phyloP scores from a whole-genome alignment of 2,888 invertebrate genomes.

The Nebria brevicollis region DNA sequence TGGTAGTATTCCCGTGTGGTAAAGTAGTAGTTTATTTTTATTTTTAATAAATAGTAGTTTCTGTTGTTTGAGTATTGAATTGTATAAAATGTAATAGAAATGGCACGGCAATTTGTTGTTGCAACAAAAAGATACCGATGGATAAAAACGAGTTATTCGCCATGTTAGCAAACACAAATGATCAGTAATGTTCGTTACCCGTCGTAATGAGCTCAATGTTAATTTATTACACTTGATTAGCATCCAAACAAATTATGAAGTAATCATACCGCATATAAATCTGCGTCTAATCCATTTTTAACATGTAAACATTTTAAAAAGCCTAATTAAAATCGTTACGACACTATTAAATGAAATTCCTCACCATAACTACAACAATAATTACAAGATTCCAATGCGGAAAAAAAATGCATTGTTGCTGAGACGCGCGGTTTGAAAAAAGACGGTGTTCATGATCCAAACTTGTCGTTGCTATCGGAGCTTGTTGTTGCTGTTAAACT shows the following conservation, averaged over 20 bases:
- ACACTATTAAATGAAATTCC: conserved; percentile 19
- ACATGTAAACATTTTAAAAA: conserved; percentile 3
- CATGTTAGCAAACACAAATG: background rate
- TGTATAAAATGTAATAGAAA: too few relatives aligned
- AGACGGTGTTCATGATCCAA: background rate
- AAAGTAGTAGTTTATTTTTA: too few relatives aligned
- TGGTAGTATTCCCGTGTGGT: too few relatives aligned
- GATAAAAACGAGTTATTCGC: background rate
- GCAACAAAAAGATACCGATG: background rate
- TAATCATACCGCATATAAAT: conserved; percentile 5
- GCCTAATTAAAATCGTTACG: conserved; percentile 15
- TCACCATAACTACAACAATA: conserved; percentile 14
- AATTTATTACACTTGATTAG: background rate
- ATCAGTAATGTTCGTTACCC: background rate
- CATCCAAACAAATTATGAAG: conserved; percentile 8
- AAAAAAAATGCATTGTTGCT: conserved; percentile 16
- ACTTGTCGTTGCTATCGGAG: background rate
- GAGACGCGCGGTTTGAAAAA: background rate
- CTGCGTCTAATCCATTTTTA: conserved; percentile 12
- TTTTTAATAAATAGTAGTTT: too few relatives aligned
- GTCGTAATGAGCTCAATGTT: background rate
- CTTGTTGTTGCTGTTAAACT: background rate
- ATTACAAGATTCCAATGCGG: conserved; percentile 14
- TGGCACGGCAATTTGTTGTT: background rate
- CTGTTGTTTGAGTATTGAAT: too few relatives aligned